These are phyloP conservation scores for Planococcus citri DNA, from an alignment of 1,140 invertebrate species.

Conservation along the genomic window DNA sequence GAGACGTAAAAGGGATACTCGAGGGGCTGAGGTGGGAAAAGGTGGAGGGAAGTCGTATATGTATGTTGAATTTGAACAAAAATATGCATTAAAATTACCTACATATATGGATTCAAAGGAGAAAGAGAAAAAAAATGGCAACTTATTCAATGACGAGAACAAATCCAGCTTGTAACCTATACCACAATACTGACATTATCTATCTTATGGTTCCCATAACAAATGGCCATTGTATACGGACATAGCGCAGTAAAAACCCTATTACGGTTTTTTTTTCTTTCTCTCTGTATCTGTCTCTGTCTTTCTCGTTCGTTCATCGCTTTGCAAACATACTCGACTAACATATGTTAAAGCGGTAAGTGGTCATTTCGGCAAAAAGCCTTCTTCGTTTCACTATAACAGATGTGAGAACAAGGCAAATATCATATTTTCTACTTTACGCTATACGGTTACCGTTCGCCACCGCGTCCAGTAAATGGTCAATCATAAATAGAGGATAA, in stretches of 20 bases:
- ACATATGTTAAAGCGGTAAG: conserved; percentile 2
- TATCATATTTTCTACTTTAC: background rate
- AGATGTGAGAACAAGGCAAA: background rate
- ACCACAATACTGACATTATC: background rate
- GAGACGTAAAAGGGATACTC: no score
- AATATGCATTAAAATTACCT: background rate
- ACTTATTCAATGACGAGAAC: background rate
- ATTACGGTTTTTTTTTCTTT: background rate
- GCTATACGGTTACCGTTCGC: background rate
- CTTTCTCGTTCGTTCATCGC: no score
- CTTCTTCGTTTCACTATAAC: background rate
- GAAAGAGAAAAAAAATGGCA: background rate
- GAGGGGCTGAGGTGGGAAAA: no score
- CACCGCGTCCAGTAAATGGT: no score
- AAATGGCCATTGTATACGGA: background rate
- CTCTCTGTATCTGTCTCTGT: no score
- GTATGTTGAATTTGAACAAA: background rate
- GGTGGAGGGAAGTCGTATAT: no score
- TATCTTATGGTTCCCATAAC: conserved; percentile 6
- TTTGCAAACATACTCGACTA: background rate
- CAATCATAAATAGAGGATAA: no score
- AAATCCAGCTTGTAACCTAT: background rate
- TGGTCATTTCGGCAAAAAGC: background rate
- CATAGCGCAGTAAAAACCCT: background rate
- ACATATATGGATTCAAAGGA: background rate